Percentiles rank a stretch among this genome's conserved stretches.
phyloP scores from a whole-genome alignment of 2,113 vertebrate species.

The Eclectus roratus region DNA sequence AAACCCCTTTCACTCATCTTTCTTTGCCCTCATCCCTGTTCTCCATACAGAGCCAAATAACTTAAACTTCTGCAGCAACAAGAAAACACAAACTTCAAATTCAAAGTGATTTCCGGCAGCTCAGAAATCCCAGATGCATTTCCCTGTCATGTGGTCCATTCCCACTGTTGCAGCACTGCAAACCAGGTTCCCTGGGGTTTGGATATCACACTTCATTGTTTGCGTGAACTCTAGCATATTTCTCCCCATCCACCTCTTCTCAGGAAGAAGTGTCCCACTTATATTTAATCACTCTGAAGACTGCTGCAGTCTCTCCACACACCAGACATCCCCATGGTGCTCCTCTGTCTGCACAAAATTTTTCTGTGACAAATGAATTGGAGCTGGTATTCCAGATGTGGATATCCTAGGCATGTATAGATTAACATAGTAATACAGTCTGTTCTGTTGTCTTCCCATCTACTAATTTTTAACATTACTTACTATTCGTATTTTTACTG shows the following conservation, averaged over 20 bases:
- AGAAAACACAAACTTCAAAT: neutral
- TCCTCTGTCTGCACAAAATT: neutral
- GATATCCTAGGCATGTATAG: neutral
- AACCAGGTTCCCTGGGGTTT: neutral
- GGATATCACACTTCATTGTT: neutral
- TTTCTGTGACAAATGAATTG: neutral
- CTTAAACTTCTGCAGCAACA: neutral
- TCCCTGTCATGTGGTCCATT: neutral
- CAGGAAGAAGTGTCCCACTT: neutral
- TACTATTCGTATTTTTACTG: neutral
- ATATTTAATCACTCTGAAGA: neutral
- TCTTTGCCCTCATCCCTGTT: neutral
- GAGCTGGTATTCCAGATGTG: neutral
- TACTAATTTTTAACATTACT: neutral
- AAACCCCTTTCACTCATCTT: neutral
- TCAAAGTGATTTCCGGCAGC: neutral
- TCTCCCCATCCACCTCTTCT: neutral
- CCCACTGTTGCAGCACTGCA: neutral
- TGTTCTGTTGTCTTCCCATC: neutral
- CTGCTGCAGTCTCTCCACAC: neutral
- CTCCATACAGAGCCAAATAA: neutral
- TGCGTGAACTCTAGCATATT: neutral
- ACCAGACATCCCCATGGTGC: fast-evolving
- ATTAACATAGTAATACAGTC: neutral
- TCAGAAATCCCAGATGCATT: neutral